These are phyloP conservation scores for Machaerirhynchus nigripectus DNA, from an alignment of 2,113 vertebrate species.

Conservation along the genomic window DNA sequence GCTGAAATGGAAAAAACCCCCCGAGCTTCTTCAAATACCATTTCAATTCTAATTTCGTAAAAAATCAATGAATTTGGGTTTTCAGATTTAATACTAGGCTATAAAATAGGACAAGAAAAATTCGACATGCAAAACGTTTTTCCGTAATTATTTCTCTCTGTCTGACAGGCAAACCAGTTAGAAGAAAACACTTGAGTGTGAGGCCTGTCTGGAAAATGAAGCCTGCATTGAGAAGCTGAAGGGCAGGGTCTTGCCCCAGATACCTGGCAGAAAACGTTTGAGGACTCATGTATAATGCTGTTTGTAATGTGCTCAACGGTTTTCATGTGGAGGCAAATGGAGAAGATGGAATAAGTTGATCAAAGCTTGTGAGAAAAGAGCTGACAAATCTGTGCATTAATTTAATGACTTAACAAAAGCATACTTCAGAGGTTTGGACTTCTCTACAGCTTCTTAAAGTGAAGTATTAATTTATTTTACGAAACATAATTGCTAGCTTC, in stretches of 20 bases:
- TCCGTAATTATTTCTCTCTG: background rate
- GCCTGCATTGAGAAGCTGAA: background rate
- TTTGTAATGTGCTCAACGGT: background rate
- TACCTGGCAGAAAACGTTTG: background rate
- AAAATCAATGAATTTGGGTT: background rate
- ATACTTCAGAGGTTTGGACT: background rate
- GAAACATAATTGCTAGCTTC: background rate
- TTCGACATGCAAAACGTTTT: background rate
- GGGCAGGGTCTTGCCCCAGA: background rate
- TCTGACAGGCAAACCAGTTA: conserved; percentile 25
- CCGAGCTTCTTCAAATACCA: background rate
- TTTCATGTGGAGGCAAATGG: background rate
- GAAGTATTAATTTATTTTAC: conserved; percentile 12
- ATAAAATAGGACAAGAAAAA: background rate
- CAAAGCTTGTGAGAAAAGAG: background rate
- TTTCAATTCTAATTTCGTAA: background rate
- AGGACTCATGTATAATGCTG: background rate
- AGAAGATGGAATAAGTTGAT: background rate
- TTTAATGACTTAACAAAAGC: background rate
- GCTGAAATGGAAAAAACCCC: background rate
- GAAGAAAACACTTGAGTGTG: background rate
- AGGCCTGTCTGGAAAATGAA: background rate
- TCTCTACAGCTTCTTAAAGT: background rate
- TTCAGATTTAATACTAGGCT: background rate
- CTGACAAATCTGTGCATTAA: background rate